These are phyloP conservation scores for Disparrhopalites patrizii DNA, from an alignment of 2,888 invertebrate species.

Conservation along the genomic window DNA sequence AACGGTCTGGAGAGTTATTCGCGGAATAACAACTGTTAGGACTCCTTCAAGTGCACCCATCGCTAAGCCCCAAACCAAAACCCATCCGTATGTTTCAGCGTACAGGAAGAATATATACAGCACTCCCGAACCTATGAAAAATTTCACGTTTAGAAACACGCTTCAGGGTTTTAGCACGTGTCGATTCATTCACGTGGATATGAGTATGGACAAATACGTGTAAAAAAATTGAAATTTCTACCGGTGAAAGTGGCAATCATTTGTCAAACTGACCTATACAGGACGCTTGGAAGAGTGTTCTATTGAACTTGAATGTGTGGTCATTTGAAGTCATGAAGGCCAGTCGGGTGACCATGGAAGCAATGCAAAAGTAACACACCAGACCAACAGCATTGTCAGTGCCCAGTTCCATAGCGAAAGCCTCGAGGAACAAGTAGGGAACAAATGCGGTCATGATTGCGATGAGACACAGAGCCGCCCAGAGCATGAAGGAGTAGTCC, in stretches of 20 bases:
- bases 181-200: too few relatives aligned
- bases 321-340: conserved; percentile 8
- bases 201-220: too few relatives aligned
- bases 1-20: conserved; percentile 31
- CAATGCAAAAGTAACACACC: conserved; percentile 25
- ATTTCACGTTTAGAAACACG: neutral
- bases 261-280: conserved; percentile 16
- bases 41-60: conserved; percentile 32
- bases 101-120: conserved; percentile 23
- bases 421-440: conserved; percentile 36
- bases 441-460: conserved; percentile 32
- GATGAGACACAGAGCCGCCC: conserved; percentile 33
- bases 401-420: conserved; percentile 27
- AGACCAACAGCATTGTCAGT: conserved; percentile 13
- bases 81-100: conserved; percentile 33
- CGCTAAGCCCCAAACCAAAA: conserved; percentile 25
- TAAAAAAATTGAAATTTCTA: neutral
- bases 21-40: conserved; percentile 23
- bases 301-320: conserved; percentile 29
- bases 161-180: too few relatives aligned
- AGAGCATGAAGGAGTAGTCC: conserved; percentile 38
- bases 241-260: neutral
- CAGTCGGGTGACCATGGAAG: conserved; percentile 24
- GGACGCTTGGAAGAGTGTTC: conserved; percentile 27
- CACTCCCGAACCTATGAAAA: conserved; percentile 21